phyloP scores from a whole-genome alignment of 2,888 invertebrate species.

The Drosophila colorata region DNA sequence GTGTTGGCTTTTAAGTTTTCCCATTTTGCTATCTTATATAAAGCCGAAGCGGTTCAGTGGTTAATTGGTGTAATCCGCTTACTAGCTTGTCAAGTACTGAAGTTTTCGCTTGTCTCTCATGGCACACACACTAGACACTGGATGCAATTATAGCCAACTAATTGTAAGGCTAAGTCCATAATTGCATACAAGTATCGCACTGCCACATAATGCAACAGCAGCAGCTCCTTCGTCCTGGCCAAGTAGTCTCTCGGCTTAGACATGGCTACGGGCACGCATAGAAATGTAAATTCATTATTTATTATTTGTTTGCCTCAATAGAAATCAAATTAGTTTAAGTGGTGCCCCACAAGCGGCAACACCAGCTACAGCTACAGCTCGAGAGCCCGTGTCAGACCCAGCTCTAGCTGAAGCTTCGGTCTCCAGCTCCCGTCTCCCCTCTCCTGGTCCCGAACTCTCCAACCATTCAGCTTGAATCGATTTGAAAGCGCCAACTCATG shows the following conservation, averaged over 20 bases:
- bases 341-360: slow-evolving; percentile 56
- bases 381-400: slow-evolving; percentile 16
- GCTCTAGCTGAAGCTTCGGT: not conserved
- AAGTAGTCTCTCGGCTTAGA: slow-evolving; percentile 9
- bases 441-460: slow-evolving; percentile 9
- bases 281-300: slow-evolving; percentile 80
- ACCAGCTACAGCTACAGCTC: slow-evolving; percentile 25
- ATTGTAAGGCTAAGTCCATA: slow-evolving; percentile 55
- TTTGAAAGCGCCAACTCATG: slow-evolving; percentile 65
- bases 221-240: slow-evolving; percentile 6
- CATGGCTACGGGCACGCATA: slow-evolving; percentile 59
- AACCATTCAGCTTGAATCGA: slow-evolving; percentile 56
- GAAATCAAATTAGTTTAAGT: slow-evolving; percentile 80
- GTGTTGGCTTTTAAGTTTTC: slow-evolving; percentile 27
- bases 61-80: slow-evolving; percentile 74
- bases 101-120: slow-evolving; percentile 43
- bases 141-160: slow-evolving; percentile 57
- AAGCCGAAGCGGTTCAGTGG: slow-evolving; percentile 30
- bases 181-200: slow-evolving; percentile 49
- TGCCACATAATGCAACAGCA: slow-evolving; percentile 22
- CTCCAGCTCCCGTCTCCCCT: not conserved
- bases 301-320: slow-evolving; percentile 81
- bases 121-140: slow-evolving; percentile 13
- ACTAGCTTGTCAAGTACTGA: slow-evolving; percentile 51
- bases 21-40: slow-evolving; percentile 16